Conservation (phyloP, 2,113 vertebrate species). For the Labeo catla region DNA sequence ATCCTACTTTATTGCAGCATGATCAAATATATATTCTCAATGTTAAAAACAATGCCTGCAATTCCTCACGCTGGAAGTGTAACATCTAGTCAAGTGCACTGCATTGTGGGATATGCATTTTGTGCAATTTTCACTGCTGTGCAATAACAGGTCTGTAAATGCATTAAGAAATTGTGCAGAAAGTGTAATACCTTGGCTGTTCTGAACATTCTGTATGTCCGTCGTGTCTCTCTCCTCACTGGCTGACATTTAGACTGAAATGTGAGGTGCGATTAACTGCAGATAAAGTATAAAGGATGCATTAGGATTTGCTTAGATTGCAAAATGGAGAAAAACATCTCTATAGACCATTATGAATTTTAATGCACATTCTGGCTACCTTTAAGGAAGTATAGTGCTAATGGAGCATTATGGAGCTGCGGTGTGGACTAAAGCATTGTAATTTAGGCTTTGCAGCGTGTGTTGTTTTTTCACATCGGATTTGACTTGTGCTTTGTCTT, state of each 20-base stretch:
- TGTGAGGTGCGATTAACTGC: slow-evolving; percentile 3
- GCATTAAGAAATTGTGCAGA: not conserved
- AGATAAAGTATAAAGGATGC: not conserved
- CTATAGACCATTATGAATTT: not conserved
- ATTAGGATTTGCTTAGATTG: slow-evolving; percentile 19
- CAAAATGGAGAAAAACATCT: not conserved
- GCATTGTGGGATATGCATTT: not conserved
- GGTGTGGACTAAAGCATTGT: not conserved
- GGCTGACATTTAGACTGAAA: slow-evolving; percentile 35
- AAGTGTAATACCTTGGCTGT: not conserved
- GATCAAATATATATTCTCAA: not conserved
- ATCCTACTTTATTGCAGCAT: no score
- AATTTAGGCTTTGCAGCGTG: not conserved
- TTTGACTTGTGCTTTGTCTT: not conserved
- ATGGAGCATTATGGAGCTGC: not conserved
- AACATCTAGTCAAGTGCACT: not conserved
- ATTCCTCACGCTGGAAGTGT: not conserved
- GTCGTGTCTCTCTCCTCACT: not conserved
- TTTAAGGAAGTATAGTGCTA: not conserved
- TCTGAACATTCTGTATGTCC: not conserved
- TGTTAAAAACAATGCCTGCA: not conserved
- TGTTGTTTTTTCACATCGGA: not conserved
- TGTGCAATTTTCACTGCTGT: not conserved
- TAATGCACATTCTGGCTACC: slow-evolving; percentile 16
- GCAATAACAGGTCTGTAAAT: not conserved